phyloP scores from a whole-genome alignment of 1,140 invertebrate genomes.

The Hetaerina americana region DNA sequence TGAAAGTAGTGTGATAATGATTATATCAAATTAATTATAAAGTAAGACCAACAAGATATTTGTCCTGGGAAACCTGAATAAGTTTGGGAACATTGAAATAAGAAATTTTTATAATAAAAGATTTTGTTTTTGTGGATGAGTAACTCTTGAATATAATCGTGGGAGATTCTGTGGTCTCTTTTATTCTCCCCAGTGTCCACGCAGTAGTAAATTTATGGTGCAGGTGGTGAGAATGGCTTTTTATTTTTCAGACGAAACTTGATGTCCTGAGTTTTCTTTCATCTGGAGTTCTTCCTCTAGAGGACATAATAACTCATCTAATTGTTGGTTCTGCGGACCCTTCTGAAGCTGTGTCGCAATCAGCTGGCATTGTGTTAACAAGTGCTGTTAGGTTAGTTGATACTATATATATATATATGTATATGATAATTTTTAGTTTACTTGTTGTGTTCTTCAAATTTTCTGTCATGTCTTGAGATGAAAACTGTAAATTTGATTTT shows the following conservation, averaged over 20 bases:
- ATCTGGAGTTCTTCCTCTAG: constrained; percentile 59
- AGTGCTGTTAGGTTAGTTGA: constrained; percentile 49
- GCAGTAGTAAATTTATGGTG: too few species aligned
- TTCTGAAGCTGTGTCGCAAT: constrained; percentile 62
- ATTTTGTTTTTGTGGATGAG: too few species aligned
- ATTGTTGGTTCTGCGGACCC: constrained; percentile 79
- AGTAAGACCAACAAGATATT: too few species aligned
- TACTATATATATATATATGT: constrained; percentile 20
- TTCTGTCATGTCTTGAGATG: constrained; percentile 5
- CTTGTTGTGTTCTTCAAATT: neutral
- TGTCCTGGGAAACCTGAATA: too few species aligned
- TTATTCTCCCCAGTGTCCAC: too few species aligned
- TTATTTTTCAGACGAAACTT: constrained; percentile 45
- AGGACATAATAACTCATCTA: constrained; percentile 60
- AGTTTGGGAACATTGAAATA: too few species aligned
- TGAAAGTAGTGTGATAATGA: too few species aligned
- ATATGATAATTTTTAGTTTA: constrained; percentile 5
- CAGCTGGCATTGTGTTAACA: constrained; percentile 62
- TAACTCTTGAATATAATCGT: too few species aligned
- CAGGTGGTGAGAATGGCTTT: too few species aligned
- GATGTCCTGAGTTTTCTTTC: constrained; percentile 71
- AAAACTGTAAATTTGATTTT: neutral
- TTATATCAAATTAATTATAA: too few species aligned
- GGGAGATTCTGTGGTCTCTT: too few species aligned
- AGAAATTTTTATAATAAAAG: too few species aligned